phyloP scores from a whole-genome alignment of 2,888 invertebrate genomes.

The Latheticus oryzae region DNA sequence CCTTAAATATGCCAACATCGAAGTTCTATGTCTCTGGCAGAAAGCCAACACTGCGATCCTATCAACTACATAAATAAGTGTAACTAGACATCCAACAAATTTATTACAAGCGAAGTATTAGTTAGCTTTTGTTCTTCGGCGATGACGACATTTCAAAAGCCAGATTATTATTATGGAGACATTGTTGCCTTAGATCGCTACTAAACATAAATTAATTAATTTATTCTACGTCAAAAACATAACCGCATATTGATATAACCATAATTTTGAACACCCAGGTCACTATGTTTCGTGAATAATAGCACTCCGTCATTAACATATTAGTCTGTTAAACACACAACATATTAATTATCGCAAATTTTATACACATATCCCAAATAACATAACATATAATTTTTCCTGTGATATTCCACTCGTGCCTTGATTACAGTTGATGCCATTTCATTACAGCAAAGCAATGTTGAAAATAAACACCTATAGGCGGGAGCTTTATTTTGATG shows the following conservation, averaged over 20 bases:
- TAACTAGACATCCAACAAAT: slow-evolving; percentile 37
- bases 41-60: slow-evolving; percentile 45
- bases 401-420: too few species aligned
- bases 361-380: too few species aligned
- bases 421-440: too few species aligned
- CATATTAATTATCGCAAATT: too few species aligned
- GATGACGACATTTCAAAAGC: slow-evolving; percentile 32
- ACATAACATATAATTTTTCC: too few species aligned
- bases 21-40: slow-evolving; percentile 41
- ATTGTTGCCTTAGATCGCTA: slow-evolving; percentile 34
- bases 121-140: slow-evolving; percentile 26
- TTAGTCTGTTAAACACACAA: too few species aligned
- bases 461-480: too few species aligned
- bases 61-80: slow-evolving; percentile 48
- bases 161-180: slow-evolving; percentile 35
- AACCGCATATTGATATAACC: slow-evolving; percentile 14
- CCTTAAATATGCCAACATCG: slow-evolving; percentile 31
- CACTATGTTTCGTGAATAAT: too few species aligned
- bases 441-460: too few species aligned
- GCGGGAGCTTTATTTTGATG: too few species aligned
- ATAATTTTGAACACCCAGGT: too few species aligned
- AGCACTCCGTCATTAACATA: too few species aligned
- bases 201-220: slow-evolving; percentile 34
- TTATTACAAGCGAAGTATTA: slow-evolving; percentile 30
- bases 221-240: slow-evolving; percentile 33